Evolutionary conservation across 2,797 vertebrate species (phyloP).

Genomic region (Oreonectes daqikongensis): DNA sequence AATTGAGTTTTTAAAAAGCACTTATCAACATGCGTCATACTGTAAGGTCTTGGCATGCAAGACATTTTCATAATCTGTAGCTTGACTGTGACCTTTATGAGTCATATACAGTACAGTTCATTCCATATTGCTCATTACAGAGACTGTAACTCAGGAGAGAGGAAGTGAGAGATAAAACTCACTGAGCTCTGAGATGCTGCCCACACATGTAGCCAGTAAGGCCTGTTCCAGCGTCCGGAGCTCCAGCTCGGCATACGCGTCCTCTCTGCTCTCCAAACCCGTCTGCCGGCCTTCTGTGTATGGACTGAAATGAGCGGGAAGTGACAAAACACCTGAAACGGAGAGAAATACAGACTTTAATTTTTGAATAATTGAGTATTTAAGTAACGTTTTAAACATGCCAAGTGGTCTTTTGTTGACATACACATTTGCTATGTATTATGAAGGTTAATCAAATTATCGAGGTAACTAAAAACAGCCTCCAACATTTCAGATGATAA

Average conservation of each 20-base stretch:
- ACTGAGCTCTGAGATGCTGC: slow-evolving; percentile 98
- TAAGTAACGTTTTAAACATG: background rate
- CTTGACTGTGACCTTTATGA: background rate
- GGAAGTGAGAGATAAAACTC: slow-evolving; percentile 11
- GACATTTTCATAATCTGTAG: background rate
- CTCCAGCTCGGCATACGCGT: slow-evolving; percentile 94
- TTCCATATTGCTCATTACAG: background rate
- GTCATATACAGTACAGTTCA: background rate
- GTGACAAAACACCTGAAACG: slow-evolving; percentile 86
- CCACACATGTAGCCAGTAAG: slow-evolving; percentile 93
- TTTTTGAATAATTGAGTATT: too few species aligned
- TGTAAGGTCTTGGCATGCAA: background rate
- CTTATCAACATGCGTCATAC: background rate
- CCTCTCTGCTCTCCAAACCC: slow-evolving; percentile 83
- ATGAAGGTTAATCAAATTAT: background rate
- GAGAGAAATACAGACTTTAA: slow-evolving; percentile 2
- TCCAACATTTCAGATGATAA: background rate
- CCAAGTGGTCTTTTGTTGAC: background rate
- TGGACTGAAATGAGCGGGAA: slow-evolving; percentile 95
- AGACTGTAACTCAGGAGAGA: background rate
- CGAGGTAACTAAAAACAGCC: background rate
- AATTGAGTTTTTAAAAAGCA: background rate
- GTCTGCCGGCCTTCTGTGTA: slow-evolving; percentile 87
- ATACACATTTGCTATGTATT: background rate
- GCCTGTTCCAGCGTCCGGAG: slow-evolving; percentile 96